phyloP scores from a whole-genome alignment of 2,888 invertebrate species.

The Drosophila pegasa region DNA sequence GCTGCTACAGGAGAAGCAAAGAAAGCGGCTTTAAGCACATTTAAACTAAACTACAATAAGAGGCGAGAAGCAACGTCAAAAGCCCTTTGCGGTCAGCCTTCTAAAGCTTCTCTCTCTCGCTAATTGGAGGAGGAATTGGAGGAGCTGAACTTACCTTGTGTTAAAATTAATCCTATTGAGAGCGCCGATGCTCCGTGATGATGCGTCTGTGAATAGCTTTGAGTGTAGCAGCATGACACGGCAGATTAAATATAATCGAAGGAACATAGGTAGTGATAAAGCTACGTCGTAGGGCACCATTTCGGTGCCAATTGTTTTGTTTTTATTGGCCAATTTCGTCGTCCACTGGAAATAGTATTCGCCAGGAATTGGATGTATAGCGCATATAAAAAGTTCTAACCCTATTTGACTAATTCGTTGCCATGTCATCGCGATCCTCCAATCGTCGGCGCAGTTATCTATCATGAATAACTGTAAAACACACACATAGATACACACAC shows the following conservation, averaged over 20 bases:
- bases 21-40: not conserved
- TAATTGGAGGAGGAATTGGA: slow-evolving; percentile 1
- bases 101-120: not conserved
- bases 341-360: slow-evolving; percentile 98
- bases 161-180: slow-evolving; percentile 99
- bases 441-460: slow-evolving; percentile 99
- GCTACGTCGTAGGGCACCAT: slow-evolving; percentile 97
- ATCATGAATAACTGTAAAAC: slow-evolving; percentile 97
- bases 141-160: slow-evolving; percentile 88
- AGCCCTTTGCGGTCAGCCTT: no score
- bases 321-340: slow-evolving; percentile 96
- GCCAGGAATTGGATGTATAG: slow-evolving; percentile 98
- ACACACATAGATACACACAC: not conserved
- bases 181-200: slow-evolving; percentile 98
- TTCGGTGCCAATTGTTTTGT: slow-evolving; percentile 88
- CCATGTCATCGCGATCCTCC: slow-evolving; percentile 99
- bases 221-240: slow-evolving; percentile 99
- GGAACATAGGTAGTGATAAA: slow-evolving; percentile 99
- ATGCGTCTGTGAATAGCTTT: slow-evolving; percentile 99
- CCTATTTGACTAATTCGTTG: slow-evolving; percentile 97
- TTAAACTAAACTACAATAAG: not conserved
- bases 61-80: no score
- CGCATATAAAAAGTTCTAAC: slow-evolving; percentile 97
- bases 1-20: not conserved
- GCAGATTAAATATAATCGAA: slow-evolving; percentile 99